phyloP scores from a whole-genome alignment of 2,888 invertebrate species.

The Scaptomyza cyrtandrae region DNA sequence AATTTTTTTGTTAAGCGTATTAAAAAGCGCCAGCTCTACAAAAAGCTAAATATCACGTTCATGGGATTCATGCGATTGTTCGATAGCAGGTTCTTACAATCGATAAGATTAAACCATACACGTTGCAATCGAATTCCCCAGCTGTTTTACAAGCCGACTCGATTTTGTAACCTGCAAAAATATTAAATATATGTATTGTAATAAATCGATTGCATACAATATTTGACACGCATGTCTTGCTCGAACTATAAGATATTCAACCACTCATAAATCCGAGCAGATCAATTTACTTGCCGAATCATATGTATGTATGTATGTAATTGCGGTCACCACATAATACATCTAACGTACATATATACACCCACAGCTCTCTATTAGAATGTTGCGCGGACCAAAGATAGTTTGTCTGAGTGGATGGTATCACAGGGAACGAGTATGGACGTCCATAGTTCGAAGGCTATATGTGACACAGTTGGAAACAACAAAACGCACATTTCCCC shows the following conservation, averaged over 20 bases:
- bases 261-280: slow-evolving; percentile 18
- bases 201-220: slow-evolving; percentile 16
- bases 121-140: slow-evolving; percentile 28
- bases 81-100: background rate
- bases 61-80: slow-evolving; percentile 1
- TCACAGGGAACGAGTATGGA: slow-evolving; percentile 36
- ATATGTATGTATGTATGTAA: slow-evolving; percentile 36
- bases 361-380: slow-evolving; percentile 22
- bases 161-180: slow-evolving; percentile 60
- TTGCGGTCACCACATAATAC: slow-evolving; percentile 10
- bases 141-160: slow-evolving; percentile 37
- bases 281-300: slow-evolving; percentile 6
- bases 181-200: slow-evolving; percentile 37
- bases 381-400: slow-evolving; percentile 46
- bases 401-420: slow-evolving; percentile 39
- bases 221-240: slow-evolving; percentile 4
- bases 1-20: background rate
- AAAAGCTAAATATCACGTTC: background rate
- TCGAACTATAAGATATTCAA: background rate
- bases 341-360: slow-evolving; percentile 2
- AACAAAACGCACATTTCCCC: slow-evolving; percentile 14
- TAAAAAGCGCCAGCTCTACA: background rate
- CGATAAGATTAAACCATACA: slow-evolving; percentile 5
- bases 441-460: slow-evolving; percentile 27
- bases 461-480: slow-evolving; percentile 29